Evolutionary conservation across 2,888 invertebrate genomes (phyloP).

Genomic region (Drosophila mettleri): DNA sequence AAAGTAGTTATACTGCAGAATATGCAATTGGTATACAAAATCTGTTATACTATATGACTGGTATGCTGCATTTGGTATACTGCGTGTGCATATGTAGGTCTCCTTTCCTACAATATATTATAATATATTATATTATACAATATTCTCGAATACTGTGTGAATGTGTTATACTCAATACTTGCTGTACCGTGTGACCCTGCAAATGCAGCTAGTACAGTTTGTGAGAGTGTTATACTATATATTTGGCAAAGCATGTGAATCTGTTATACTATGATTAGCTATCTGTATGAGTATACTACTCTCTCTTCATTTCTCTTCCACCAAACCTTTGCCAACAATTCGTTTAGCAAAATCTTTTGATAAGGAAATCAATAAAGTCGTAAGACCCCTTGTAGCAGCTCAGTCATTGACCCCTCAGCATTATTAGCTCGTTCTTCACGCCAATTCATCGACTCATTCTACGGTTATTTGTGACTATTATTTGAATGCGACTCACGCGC

Average conservation of each 20-base stretch:
- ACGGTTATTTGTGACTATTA: constrained; percentile 9
- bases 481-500: constrained; percentile 3
- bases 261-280: background rate
- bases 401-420: constrained; percentile 11
- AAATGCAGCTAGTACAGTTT: background rate
- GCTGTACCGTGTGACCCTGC: too few relatives aligned
- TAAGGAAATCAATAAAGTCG: too few relatives aligned
- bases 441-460: constrained; percentile 10
- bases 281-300: background rate
- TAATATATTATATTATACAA: background rate
- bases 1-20: background rate
- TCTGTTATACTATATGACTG: background rate
- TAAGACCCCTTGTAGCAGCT: background rate
- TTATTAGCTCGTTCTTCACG: background rate
- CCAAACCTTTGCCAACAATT: background rate
- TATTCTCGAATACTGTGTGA: background rate
- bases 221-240: background rate
- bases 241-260: background rate
- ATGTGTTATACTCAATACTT: constrained; percentile 1
- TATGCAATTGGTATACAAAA: background rate
- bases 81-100: too few relatives aligned
- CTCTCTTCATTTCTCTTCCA: background rate
- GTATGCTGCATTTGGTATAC: too few relatives aligned
- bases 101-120: too few relatives aligned
- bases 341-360: background rate